Evolutionary conservation across 2,113 vertebrate genomes (phyloP).

Genomic region (Serranochromis macrocephalus): DNA sequence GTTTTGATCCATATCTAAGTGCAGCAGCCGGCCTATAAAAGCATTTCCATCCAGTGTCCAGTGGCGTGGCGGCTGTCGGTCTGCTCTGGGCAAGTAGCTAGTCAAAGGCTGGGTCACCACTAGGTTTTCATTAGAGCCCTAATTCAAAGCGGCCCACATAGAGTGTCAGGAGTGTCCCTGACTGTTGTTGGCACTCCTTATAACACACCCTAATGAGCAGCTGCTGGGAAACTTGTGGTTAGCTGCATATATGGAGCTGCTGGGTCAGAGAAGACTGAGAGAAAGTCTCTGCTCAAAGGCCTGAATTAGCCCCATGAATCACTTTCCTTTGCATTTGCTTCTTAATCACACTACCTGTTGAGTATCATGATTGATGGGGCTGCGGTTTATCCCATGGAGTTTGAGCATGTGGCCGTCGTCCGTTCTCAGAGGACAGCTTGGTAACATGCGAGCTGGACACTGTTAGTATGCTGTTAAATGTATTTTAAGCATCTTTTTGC

Average conservation of each 20-base stretch:
- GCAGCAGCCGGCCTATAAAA: conserved; percentile 1
- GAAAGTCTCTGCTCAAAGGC: conserved; percentile 25
- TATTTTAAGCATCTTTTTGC: background rate
- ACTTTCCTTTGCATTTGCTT: conserved; percentile 49
- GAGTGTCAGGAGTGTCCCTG: conserved; percentile 40
- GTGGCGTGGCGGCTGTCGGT: conserved; percentile 32
- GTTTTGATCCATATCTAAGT: background rate
- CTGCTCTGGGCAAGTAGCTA: conserved; percentile 23
- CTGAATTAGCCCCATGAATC: conserved; percentile 38
- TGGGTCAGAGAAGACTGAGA: background rate
- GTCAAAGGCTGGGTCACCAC: conserved; percentile 38
- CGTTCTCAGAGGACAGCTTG: background rate
- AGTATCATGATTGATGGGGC: conserved; percentile 38
- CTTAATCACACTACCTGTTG: conserved; percentile 51
- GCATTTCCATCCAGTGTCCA: conserved; percentile 7
- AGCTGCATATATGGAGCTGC: background rate
- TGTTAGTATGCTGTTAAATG: background rate
- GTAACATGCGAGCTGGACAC: background rate
- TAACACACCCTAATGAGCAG: conserved; percentile 50
- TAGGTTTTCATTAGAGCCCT: conserved; percentile 59
- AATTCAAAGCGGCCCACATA: conserved; percentile 52
- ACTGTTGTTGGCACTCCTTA: conserved; percentile 50
- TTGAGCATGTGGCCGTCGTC: background rate
- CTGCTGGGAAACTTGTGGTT: conserved; percentile 31
- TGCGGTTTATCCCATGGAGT: conserved; percentile 5